Conservation (phyloP, 2,113 vertebrate species). For the Phaethon lepturus region DNA sequence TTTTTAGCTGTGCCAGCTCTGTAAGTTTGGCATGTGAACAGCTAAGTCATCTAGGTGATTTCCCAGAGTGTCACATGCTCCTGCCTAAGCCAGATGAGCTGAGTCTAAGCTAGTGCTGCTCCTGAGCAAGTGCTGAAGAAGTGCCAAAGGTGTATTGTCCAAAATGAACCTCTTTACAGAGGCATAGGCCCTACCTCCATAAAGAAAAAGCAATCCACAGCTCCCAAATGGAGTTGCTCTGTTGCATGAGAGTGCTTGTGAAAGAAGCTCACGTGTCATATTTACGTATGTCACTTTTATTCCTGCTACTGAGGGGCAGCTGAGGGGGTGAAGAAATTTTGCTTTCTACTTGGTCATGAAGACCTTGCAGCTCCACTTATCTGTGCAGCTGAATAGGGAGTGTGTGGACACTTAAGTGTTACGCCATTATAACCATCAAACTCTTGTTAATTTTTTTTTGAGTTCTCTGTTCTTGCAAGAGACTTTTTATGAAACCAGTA, state of each 20-base stretch:
- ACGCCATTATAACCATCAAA: not conserved
- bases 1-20: not conserved
- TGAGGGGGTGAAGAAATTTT: not conserved
- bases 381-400: not conserved
- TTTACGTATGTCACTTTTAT: not conserved
- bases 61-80: not conserved
- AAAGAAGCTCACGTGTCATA: not conserved
- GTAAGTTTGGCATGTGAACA: not conserved
- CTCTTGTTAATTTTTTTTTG: not conserved
- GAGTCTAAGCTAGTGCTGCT: not conserved
- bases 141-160: not conserved
- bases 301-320: not conserved
- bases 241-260: not conserved
- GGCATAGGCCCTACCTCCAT: not conserved
- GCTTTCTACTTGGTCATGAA: not conserved
- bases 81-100: not conserved
- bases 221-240: not conserved
- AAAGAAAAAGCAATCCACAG: not conserved
- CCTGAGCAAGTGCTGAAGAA: not conserved
- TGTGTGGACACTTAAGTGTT: not conserved
- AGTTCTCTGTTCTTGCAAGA: not conserved
- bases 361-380: not conserved
- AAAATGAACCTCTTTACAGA: not conserved
- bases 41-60: not conserved
- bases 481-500: not conserved